Conservation (phyloP, 2,113 vertebrate genomes). For the Murina feae region DNA sequence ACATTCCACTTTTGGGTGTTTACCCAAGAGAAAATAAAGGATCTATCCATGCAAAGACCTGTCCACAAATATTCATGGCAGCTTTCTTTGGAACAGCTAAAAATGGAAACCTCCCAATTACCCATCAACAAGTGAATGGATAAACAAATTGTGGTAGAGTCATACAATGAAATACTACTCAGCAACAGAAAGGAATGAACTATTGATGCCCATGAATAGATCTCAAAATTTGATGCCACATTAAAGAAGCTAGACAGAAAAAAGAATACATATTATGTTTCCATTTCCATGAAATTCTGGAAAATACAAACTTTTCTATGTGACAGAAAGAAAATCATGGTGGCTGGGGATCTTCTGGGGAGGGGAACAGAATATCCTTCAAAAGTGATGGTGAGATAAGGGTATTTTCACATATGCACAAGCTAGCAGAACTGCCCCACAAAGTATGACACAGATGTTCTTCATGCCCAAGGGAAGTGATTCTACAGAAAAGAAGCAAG, state of each 20-base stretch:
- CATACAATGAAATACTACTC: neutral
- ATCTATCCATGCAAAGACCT: neutral
- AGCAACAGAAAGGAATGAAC: neutral
- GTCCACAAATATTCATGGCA: neutral
- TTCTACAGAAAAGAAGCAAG: neutral
- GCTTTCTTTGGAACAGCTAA: neutral
- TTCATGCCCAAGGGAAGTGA: neutral
- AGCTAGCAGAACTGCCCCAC: neutral
- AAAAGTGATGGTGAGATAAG: constrained; percentile 8
- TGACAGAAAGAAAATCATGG: neutral
- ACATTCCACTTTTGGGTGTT: neutral
- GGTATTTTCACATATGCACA: neutral
- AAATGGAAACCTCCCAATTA: neutral
- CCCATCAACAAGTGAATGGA: neutral
- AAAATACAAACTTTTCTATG: neutral
- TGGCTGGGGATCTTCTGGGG: neutral
- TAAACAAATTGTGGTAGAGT: neutral
- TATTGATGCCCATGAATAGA: neutral
- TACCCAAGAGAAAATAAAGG: neutral
- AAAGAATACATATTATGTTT: neutral
- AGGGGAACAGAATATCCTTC: neutral
- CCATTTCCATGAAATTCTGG: neutral
- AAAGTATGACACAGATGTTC: neutral
- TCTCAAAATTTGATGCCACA: neutral
- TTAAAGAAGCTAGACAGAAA: neutral